Evolutionary conservation across 2,888 invertebrate species (phyloP), one percentile per base, ranked within the genome.

Genomic region (Cepaea hortensis): DNA sequence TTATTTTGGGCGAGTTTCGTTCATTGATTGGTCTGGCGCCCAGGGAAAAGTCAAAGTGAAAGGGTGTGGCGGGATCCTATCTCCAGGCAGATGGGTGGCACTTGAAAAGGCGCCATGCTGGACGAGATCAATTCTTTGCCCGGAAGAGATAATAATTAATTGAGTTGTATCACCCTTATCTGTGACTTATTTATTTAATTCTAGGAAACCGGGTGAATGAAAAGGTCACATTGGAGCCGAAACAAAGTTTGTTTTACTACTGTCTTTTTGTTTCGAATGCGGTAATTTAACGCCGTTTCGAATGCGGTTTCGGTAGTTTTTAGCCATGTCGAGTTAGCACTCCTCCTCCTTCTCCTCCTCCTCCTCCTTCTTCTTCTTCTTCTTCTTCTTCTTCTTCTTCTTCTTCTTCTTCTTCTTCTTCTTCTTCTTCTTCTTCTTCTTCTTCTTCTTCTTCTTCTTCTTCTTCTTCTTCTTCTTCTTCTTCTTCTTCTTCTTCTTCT

Each of bases 381-480:
- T 55, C 55, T 55, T 55, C 7, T 2, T 55, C 55, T 2, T 55
- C 55, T 2, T 55, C 7, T 2, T 55, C 55, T 61, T 65, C 65
- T 46, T 65, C 72, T 55, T 46, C 20, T 62, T 75, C 65, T 55
- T 65, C 65, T 72, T 84, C 50, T 72, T 73, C 55, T 50, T 23
- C 73, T 73, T 73, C 0, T 73, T 73, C 72, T 83, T 55, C 73
- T 73, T 83, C 23, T 73, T 55, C 61, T 83, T 55, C 72, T 73
- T 73, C 83, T 81, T 68, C 62, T 81, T 81, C 68, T 81, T 68
- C 68, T 46, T 81, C 81, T 81, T 81, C 81, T 81, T 68, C 68
- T 81, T 81, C 81, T 81, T 81, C 68, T 68, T 68, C 68, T 81
- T 86, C 87, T 68, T 89, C 88, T 55, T 87, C 88, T 83, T 73